Evolutionary conservation across 2,113 vertebrate genomes (phyloP), one percentile per base, ranked within the genome.

Genomic region (Notarius quadriscutis): DNA sequence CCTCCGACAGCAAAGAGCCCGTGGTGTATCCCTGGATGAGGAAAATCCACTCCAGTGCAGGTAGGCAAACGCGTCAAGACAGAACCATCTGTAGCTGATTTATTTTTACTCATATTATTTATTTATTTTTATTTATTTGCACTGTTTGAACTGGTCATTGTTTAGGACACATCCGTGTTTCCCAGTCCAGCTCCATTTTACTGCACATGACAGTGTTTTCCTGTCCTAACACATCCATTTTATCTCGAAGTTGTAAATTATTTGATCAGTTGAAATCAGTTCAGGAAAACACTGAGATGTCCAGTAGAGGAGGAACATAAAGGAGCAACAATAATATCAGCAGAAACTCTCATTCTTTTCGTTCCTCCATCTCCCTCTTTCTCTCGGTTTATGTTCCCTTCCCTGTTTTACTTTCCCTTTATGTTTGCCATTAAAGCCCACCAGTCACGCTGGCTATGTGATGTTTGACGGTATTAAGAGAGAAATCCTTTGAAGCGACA

Each of bases 21-120:
- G 94, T 97, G 94, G 96, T 97, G 83, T 97, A 97, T 91, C 96
- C 96, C 89, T 97, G 96, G 96, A 97, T 97, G 96, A 97, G 96
- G 95, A 97, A 97, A 96, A 96, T 96, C 92, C 96, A 97, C 95
- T 95, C 96, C 95, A 96, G 95, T 94, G 95, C 96, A 93, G 96
- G 96, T 97, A 97, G 95, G 96, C 94, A 62, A 85, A 14, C 22
- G 84, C 53, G 27, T 17, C 48, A 48, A 58, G 41, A 30, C 57
- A 62, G 30, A 20, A 62, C 17, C 79, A 62, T 62, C 10, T 41
- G 1, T 14, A 81, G 79, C 9, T 62, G 57, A 25, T 62, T 7
- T 74, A 2, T 12, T 25, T 51, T 74, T 7, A 2, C 10, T 75
- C 9, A 25, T 75, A 41, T 75, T 25, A 22, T 53, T 57, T 79